Conservation (phyloP, 2,113 vertebrate genomes). For the Cromileptes altivelis region DNA sequence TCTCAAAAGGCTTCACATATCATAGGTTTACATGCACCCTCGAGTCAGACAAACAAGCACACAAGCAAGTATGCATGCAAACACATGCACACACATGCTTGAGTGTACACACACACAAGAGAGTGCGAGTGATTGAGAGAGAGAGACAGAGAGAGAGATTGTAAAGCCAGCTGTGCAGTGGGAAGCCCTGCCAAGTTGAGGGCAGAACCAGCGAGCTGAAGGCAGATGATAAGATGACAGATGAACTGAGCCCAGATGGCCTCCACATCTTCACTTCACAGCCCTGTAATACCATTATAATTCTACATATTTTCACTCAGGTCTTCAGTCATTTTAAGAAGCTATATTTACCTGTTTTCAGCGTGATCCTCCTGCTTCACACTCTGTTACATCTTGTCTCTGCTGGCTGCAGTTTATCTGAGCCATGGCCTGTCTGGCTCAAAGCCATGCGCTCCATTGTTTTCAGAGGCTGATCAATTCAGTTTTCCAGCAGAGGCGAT, state of each 20-base stretch:
- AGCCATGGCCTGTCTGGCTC: conserved; percentile 31
- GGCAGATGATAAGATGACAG: conserved; percentile 75
- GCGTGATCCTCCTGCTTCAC: conserved; percentile 10
- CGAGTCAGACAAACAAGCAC: conserved; percentile 34
- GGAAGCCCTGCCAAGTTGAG: conserved; percentile 70
- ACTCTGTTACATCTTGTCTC: conserved; percentile 7
- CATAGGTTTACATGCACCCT: not conserved
- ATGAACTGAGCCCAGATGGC: conserved; percentile 76
- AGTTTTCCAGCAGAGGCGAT: conserved; percentile 20
- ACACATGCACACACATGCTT: not conserved
- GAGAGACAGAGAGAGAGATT: conserved; percentile 50
- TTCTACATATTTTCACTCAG: conserved; percentile 36
- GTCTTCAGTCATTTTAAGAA: conserved; percentile 30
- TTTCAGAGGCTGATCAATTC: conserved; percentile 46
- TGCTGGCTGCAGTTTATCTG: conserved; percentile 6
- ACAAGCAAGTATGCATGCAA: conserved; percentile 4
- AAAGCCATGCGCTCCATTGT: conserved; percentile 40
- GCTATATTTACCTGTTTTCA: conserved; percentile 44
- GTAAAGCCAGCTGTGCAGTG: conserved; percentile 73
- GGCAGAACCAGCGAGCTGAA: conserved; percentile 60
- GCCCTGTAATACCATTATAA: conserved; percentile 19
- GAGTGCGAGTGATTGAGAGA: conserved; percentile 38
- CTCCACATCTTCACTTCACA: conserved; percentile 61
- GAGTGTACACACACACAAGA: not conserved
- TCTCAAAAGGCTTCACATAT: conserved; percentile 2